Base-by-base conservation (phyloP, 1,140 invertebrate genomes). In the Calephelis virginiensis region DNA sequence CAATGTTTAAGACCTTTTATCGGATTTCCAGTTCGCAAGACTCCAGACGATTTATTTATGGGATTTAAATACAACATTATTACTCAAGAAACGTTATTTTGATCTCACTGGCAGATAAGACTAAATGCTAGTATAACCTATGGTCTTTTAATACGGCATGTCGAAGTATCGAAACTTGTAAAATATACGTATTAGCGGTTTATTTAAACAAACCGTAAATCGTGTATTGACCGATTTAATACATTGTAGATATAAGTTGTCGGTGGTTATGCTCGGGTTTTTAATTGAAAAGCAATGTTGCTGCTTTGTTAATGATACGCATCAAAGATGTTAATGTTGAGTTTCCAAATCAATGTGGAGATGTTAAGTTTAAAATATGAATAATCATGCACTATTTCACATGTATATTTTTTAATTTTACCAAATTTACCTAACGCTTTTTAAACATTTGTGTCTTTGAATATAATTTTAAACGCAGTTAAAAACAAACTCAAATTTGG, bases 241-340 rank as follows among this genome's bases (percentile, higher is more conserved):
- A 17, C 10, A 56, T 17, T 56, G 14, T 56, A 9, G 8, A 43
- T 7, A 43, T 9, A 43, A 43, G 89, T 98, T 8, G n/a, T 82
- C 97, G 98, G 93, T 98, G 98, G 12, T 40, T 28, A 28, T 28
- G 28, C 28, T 3, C 28, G 5, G 28, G 28, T 28, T 28, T 2
- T 28, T 28, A 4, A 28, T 4, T 28, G 2, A 28, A 28, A 28
- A 17, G 17, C 17, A 17, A 17, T 1, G 28, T 2, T 28, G 3
- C 28, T 28, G 0, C 28, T 28, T 28, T 28, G 2, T 28, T 28
- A 3, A 28, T 28, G 28, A 28, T 28, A 17, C 17, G 1, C 17
- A 4, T 28, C 28, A 28, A 28, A 28, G 28, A 28, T 28, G 28
- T 28, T 28, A 28, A 2, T 2, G 28, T 17, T 17, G 28, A 28